A percentile compares a stretch with the other conserved stretches of the same genome.
Conservation (phyloP, 1,140 invertebrate genomes). For the Orius insidiosus region DNA sequence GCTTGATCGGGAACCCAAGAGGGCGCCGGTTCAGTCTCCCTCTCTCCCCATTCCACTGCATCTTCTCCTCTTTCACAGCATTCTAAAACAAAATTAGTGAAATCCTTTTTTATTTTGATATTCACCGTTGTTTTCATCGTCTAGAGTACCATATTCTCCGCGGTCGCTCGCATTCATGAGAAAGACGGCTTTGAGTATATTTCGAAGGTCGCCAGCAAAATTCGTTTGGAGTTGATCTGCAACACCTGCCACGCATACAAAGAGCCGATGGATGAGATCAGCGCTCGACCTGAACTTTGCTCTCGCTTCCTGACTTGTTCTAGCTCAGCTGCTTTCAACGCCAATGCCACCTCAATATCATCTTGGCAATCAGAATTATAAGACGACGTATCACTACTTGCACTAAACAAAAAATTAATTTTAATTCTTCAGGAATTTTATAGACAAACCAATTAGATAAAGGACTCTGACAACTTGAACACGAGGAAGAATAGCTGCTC, state of each 20-base stretch:
- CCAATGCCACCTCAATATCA: slow-evolving; percentile 75
- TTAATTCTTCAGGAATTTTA: too few species aligned
- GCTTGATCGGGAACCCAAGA: slow-evolving; percentile 85
- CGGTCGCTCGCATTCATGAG: slow-evolving; percentile 66
- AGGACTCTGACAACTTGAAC: slow-evolving; percentile 24
- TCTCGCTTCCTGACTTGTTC: slow-evolving; percentile 57
- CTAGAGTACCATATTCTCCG: slow-evolving; percentile 26
- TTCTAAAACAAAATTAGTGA: slow-evolving; percentile 6
- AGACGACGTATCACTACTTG: slow-evolving; percentile 45
- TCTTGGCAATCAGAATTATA: slow-evolving; percentile 71
- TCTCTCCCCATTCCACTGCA: slow-evolving; percentile 24
- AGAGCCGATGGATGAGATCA: slow-evolving; percentile 86
- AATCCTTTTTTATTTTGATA: too few species aligned
- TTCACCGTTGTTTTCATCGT: slow-evolving; percentile 15
- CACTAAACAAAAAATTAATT: slow-evolving; percentile 15
- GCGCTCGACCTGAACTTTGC: slow-evolving; percentile 77
- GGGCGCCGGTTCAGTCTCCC: slow-evolving; percentile 44
- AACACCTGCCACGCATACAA: slow-evolving; percentile 94
- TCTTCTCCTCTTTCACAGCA: slow-evolving; percentile 28
- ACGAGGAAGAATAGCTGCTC: slow-evolving; percentile 22
- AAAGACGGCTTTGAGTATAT: slow-evolving; percentile 91
- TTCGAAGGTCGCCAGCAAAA: slow-evolving; percentile 88
- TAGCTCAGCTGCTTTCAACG: slow-evolving; percentile 71
- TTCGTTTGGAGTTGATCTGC: slow-evolving; percentile 99
- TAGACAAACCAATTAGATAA: slow-evolving; percentile 16